phyloP scores from a whole-genome alignment of 2,113 vertebrate genomes.

The Psittacara wagleri region DNA sequence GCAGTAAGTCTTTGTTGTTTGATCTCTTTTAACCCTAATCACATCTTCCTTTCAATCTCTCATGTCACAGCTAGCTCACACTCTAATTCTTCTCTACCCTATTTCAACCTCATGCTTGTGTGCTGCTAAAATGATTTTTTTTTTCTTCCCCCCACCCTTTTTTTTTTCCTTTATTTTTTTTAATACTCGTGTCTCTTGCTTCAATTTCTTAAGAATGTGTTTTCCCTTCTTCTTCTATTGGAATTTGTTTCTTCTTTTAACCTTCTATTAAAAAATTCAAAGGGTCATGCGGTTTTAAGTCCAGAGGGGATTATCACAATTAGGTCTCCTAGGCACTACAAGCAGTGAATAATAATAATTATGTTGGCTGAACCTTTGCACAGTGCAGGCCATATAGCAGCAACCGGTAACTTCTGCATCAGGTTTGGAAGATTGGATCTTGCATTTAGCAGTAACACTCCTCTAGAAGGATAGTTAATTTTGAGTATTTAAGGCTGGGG shows the following conservation, averaged over 20 bases:
- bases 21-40: conserved; percentile 53
- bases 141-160: neutral
- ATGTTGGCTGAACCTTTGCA: neutral
- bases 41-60: conserved; percentile 51
- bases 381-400: conserved; percentile 30
- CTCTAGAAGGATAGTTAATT: neutral
- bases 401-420: neutral
- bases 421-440: neutral
- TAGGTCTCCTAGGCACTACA: conserved; percentile 50
- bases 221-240: conserved; percentile 25
- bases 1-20: conserved; percentile 57
- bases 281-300: conserved; percentile 33
- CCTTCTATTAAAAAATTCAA: conserved; percentile 39
- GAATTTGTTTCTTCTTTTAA: conserved; percentile 60
- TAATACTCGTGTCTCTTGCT: neutral
- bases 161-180: neutral
- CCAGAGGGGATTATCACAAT: conserved; percentile 63
- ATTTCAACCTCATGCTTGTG: neutral
- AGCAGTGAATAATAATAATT: conserved; percentile 57
- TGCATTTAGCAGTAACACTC: neutral
- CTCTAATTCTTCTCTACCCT: neutral
- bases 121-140: conserved; percentile 18
- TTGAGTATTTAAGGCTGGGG: neutral
- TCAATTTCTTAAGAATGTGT: conserved; percentile 22
- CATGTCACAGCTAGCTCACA: conserved; percentile 29